Evolutionary conservation across 2,888 invertebrate species (phyloP).

Genomic region (Troglohyphantes excavatus): DNA sequence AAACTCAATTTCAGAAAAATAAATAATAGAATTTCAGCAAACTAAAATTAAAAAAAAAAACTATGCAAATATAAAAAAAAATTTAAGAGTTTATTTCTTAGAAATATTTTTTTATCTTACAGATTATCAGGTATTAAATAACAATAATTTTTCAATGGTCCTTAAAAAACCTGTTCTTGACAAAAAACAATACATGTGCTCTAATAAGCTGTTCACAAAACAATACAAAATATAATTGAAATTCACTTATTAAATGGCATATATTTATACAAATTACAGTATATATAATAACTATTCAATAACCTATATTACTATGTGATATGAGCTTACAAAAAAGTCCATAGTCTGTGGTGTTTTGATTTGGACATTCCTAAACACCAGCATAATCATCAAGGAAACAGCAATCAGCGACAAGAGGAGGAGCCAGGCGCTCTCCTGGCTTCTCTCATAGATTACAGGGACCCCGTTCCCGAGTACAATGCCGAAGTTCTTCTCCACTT

Average conservation of each 20-base stretch:
- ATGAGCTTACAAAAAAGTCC: slow-evolving; percentile 89
- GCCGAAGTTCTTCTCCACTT: slow-evolving; percentile 90
- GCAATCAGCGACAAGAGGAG: slow-evolving; percentile 88
- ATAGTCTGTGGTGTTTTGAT: slow-evolving; percentile 86
- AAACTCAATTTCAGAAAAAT: too few species aligned
- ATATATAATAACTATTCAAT: too few species aligned
- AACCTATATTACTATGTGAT: too few species aligned
- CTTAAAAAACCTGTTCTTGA: too few species aligned
- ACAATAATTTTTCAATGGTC: too few species aligned
- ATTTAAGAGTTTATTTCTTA: too few species aligned
- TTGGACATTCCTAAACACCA: slow-evolving; percentile 79
- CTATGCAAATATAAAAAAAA: too few species aligned
- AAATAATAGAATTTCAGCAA: too few species aligned
- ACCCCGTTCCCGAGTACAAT: slow-evolving; percentile 90
- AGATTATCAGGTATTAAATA: too few species aligned
- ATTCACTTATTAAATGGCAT: not conserved
- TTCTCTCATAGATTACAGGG: slow-evolving; percentile 91
- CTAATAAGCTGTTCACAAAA: not conserved
- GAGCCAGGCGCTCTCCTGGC: slow-evolving; percentile 88
- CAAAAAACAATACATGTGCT: not conserved
- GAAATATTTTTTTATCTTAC: too few species aligned
- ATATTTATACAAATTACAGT: not conserved
- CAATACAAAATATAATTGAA: not conserved
- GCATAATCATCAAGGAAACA: slow-evolving; percentile 82
- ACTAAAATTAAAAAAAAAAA: too few species aligned